These are phyloP conservation scores for Chromis chromis DNA, from an alignment of 2,797 vertebrate species.

Conservation along the genomic window DNA sequence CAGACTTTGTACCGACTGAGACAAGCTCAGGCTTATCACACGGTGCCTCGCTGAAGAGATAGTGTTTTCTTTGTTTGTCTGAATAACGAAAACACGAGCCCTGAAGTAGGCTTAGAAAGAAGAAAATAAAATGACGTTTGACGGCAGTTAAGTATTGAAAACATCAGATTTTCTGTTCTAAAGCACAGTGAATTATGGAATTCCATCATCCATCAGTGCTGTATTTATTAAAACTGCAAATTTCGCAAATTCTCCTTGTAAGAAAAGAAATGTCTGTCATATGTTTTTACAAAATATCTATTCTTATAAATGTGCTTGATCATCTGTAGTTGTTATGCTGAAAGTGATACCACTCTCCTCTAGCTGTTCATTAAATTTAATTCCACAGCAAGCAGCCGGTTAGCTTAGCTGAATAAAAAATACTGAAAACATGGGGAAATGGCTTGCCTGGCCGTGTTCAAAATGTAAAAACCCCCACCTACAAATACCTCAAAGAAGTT, in stretches of 20 bases:
- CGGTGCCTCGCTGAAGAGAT: background rate
- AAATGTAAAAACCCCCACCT: background rate
- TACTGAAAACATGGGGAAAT: background rate
- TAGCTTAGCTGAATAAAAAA: background rate
- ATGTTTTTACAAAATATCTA: too few relatives aligned
- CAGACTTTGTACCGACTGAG: background rate
- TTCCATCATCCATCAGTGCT: background rate
- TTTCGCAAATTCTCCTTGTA: too few relatives aligned
- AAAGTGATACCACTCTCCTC: background rate
- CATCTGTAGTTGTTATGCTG: background rate
- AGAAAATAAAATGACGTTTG: background rate
- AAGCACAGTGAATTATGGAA: too few relatives aligned
- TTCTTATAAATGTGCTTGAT: too few relatives aligned
- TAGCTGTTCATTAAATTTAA: background rate
- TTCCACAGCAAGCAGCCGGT: background rate
- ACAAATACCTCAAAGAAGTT: too few relatives aligned
- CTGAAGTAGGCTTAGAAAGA: background rate
- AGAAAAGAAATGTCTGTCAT: too few relatives aligned
- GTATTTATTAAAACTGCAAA: background rate
- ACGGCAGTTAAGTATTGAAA: background rate
- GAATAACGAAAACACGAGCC: background rate
- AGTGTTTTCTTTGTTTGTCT: background rate
- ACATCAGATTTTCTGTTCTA: background rate
- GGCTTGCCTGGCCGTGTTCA: background rate
- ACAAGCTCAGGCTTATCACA: constrained; percentile 4